Conservation (phyloP, 2,888 invertebrate species). For the Drosophila putrida region DNA sequence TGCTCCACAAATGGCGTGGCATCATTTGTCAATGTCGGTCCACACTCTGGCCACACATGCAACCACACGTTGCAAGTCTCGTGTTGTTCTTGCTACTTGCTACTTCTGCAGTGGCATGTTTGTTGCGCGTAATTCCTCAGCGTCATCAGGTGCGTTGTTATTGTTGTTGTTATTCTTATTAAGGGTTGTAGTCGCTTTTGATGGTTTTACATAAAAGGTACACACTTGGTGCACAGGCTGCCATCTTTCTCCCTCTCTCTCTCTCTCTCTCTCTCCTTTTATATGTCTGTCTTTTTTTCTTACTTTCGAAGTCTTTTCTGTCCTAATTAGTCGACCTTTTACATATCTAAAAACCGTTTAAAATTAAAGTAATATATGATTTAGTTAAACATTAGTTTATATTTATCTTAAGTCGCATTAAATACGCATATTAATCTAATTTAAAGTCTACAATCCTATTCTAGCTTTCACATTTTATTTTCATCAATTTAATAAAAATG, state of each 20-base stretch:
- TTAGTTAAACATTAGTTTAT: too few species aligned
- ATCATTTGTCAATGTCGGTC: conserved; percentile 77
- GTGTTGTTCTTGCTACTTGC: conserved; percentile 16
- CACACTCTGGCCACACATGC: conserved; percentile 62
- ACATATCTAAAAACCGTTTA: too few species aligned
- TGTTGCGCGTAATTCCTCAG: conserved; percentile 68
- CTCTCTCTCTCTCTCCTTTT: background rate
- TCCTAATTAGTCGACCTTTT: too few species aligned
- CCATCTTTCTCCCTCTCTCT: conserved; percentile 18
- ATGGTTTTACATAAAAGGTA: conserved; percentile 47
- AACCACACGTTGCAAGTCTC: conserved; percentile 56
- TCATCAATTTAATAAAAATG: too few species aligned
- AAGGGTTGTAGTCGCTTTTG: conserved; percentile 33
- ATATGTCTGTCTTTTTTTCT: too few species aligned
- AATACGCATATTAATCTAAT: too few species aligned
- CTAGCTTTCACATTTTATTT: too few species aligned
- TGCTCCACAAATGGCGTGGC: conserved; percentile 39
- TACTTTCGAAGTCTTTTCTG: too few species aligned
- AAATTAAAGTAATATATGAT: too few species aligned
- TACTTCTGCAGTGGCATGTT: conserved; percentile 64
- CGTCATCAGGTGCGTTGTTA: conserved; percentile 37
- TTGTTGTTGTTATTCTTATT: conserved; percentile 22
- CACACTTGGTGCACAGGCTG: conserved; percentile 32
- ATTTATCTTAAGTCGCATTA: too few species aligned
- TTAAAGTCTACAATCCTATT: too few species aligned